Evolutionary conservation across 2,888 invertebrate genomes (phyloP).

Genomic region (Caenorhabditis sp.): DNA sequence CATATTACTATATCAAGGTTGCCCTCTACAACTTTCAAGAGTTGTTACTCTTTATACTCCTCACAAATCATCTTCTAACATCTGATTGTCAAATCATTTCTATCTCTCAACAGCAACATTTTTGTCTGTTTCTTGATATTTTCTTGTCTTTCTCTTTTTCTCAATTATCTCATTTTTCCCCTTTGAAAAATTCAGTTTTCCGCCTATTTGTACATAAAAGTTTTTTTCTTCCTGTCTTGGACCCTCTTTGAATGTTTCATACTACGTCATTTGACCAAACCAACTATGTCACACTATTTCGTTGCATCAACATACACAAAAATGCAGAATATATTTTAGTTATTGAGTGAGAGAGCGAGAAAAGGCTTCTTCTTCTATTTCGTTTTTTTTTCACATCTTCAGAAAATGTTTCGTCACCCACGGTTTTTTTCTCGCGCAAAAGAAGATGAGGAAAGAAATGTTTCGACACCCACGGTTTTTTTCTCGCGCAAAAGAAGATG

Average conservation of each 20-base stretch:
- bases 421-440: neutral
- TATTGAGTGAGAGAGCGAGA: no score
- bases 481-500: neutral
- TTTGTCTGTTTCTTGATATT: conserved; percentile 3
- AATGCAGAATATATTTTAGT: no score
- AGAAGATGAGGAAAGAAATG: neutral
- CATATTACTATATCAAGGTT: no score
- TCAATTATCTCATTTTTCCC: neutral
- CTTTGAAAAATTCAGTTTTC: neutral
- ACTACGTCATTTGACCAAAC: no score
- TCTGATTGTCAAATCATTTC: conserved; percentile 5
- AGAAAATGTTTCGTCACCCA: neutral
- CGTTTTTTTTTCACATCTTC: neutral
- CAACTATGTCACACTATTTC: no score
- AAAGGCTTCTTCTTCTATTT: neutral
- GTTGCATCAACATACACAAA: no score
- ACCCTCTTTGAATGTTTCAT: no score
- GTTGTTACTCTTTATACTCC: no score
- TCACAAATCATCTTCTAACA: no score
- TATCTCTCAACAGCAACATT: neutral
- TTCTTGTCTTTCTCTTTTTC: neutral
- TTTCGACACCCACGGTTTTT: neutral
- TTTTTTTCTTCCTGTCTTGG: no score
- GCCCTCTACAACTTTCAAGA: no score
- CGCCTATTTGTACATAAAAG: no score